A percentile compares a stretch with the other conserved stretches of the same genome.
Conservation (phyloP, 2,113 vertebrate genomes). For the Urocynchramus pylzowi region DNA sequence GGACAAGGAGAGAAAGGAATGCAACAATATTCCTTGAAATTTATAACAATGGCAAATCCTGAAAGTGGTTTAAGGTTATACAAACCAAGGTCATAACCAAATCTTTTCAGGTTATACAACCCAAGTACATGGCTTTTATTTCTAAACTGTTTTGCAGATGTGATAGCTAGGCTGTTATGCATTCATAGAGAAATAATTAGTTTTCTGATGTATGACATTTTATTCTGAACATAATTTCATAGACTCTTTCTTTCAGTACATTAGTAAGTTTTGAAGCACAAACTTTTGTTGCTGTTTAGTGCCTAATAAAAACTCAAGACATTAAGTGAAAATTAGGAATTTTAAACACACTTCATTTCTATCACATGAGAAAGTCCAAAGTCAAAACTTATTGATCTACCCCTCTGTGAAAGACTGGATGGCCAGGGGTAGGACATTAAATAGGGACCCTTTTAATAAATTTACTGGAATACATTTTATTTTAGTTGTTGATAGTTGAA, state of each 20-base stretch:
- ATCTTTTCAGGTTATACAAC: background rate
- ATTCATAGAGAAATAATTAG: background rate
- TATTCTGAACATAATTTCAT: background rate
- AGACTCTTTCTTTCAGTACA: background rate
- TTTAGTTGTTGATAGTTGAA: background rate
- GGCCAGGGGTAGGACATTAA: rapidly evolving
- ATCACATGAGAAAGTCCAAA: background rate
- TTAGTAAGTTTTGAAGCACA: background rate
- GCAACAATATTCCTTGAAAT: background rate
- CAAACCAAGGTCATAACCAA: background rate
- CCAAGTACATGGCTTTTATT: background rate
- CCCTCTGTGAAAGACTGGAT: background rate
- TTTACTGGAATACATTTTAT: background rate
- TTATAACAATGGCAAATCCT: background rate
- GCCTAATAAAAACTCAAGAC: background rate
- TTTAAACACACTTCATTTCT: background rate
- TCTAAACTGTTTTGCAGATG: background rate
- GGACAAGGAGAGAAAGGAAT: background rate
- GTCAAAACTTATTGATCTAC: background rate
- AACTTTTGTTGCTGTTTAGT: background rate
- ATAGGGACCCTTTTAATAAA: background rate
- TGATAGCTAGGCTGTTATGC: too few species aligned
- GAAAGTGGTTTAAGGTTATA: background rate
- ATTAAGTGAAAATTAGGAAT: background rate
- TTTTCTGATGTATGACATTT: background rate